Conservation (phyloP, 2,888 invertebrate species). For the Xestoiulus laeticollis region DNA sequence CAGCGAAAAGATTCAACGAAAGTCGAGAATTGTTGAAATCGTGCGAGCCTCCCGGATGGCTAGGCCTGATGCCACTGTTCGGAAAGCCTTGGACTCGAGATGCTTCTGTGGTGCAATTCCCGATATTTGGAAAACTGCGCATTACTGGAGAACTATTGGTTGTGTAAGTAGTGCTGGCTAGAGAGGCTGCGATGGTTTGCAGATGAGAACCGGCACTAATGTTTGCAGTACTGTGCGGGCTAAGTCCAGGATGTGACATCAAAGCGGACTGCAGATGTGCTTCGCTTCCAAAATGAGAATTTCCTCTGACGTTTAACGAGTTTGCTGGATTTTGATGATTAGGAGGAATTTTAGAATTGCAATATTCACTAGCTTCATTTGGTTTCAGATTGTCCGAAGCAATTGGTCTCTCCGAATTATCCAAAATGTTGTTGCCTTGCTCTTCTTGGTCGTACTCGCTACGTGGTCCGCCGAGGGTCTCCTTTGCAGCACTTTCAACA, state of each 20-base stretch:
- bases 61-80: not conserved
- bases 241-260: not conserved
- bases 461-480: not conserved
- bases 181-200: not conserved
- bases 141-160: not conserved
- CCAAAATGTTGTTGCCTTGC: not conserved
- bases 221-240: not conserved
- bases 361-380: not conserved
- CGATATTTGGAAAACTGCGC: not conserved
- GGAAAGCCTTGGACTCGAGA: not conserved
- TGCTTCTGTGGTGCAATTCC: not conserved
- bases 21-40: not conserved
- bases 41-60: slow-evolving; percentile 4
- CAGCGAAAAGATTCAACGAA: not conserved
- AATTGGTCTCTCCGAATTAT: not conserved
- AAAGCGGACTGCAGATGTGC: not conserved
- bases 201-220: not conserved
- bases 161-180: slow-evolving; percentile 15
- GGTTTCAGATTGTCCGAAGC: not conserved
- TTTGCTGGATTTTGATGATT: not conserved
- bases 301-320: slow-evolving; percentile 34
- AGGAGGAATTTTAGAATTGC: not conserved
- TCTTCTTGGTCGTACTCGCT: not conserved
- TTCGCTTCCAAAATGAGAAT: slow-evolving; percentile 11
- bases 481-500: not conserved